A percentile compares a stretch with the other conserved stretches of the same genome.
Evolutionary conservation across 2,797 vertebrate genomes (phyloP).

Genomic region (Enteromius trimaculatus): DNA sequence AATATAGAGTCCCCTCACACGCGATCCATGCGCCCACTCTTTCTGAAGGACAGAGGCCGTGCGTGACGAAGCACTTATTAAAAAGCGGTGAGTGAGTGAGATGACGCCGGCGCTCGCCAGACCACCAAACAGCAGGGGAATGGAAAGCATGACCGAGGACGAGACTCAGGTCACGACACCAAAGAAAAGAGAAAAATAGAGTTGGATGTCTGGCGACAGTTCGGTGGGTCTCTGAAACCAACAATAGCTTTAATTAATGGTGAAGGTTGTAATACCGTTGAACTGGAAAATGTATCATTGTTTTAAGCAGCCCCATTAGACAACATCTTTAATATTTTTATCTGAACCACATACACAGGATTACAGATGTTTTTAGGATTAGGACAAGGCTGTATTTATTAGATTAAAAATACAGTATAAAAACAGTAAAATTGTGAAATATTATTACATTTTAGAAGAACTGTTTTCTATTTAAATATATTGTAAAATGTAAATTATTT

Average conservation of each 20-base stretch:
- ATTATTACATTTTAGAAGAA: neutral
- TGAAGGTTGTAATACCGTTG: neutral
- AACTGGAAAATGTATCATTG: neutral
- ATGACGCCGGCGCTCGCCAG: slow-evolving; percentile 56
- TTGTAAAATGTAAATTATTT: neutral
- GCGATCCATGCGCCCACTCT: slow-evolving; percentile 44
- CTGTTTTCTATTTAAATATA: neutral
- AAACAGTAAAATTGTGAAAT: neutral
- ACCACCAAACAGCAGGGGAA: slow-evolving; percentile 8
- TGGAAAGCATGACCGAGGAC: neutral
- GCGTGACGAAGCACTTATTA: slow-evolving; percentile 30
- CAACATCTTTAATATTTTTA: neutral
- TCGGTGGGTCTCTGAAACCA: neutral
- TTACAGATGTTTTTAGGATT: neutral
- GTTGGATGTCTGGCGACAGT: neutral
- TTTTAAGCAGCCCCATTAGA: neutral
- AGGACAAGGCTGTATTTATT: neutral
- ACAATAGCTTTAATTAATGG: neutral
- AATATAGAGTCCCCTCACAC: slow-evolving; percentile 9
- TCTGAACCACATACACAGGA: neutral
- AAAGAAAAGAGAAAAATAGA: slow-evolving; percentile 20
- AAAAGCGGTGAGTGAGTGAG: slow-evolving; percentile 62
- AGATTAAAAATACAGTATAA: neutral
- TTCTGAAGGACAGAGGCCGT: slow-evolving; percentile 72
- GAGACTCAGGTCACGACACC: slow-evolving; percentile 6